Base-by-base conservation (phyloP, 2,113 vertebrate species). In the Psephotus haematonotus region DNA sequence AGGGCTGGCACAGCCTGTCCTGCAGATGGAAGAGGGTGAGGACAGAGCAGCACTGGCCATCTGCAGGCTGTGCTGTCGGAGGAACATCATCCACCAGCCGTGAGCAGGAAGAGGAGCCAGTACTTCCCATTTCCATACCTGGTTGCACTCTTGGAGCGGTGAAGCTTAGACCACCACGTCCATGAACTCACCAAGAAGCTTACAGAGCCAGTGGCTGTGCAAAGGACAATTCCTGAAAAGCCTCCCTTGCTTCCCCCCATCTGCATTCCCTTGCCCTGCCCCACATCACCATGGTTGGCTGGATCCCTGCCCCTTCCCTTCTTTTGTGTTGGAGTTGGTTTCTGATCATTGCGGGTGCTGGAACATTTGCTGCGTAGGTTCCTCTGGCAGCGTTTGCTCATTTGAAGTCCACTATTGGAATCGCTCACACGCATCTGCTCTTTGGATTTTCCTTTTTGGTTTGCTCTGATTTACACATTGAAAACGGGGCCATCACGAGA, bases 321-420 rank as follows among this genome's bases (percentile, higher is more conserved):
- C 78, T 57, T 72, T 60, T 55, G 72, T 82, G 84, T 35, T 72
- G 88, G 81, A 68, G 75, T 57, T 75, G 64, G 85, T 43, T 83
- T 65, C 29, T 18, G 63, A 10, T 28, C 85, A 35, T 14, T 9
- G 79, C 20, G 57, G 76, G 92, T 39, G 83, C 95, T 82, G 89
- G 22, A 82, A 68, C 78, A 60, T 91, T 93, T 83, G 86, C 95
- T 90, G 92, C 90, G 79, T 93, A 6, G 92, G 96, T 75, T 95
- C 87, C 90, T 96, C 96, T 93, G 92, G 92, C 93, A 96, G 92
- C 82, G 9, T 94, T 95, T 95, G 92, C 92, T 97, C 93, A 79
- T 95, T 96, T 82, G 27, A 74, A 96, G 93, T 88, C 95, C 95
- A 89, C 88, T 87, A 11, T 86, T 94, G 95, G 95, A 96, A 96